A percentile compares a stretch with the other conserved stretches of the same genome.
phyloP scores from a whole-genome alignment of 2,797 vertebrate genomes.

The Sebastes diaconus region DNA sequence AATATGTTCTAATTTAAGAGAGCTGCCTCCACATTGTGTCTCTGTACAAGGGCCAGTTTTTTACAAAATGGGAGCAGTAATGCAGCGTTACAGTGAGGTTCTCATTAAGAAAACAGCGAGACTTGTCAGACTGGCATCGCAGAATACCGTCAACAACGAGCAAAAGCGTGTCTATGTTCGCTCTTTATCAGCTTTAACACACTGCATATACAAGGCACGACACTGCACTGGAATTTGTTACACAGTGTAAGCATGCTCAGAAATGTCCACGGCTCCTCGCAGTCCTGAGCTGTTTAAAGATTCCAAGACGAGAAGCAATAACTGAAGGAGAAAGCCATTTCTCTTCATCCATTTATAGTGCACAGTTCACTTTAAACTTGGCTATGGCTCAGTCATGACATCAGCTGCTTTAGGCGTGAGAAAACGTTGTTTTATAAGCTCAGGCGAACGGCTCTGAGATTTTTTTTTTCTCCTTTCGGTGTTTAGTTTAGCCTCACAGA shows the following conservation, averaged over 20 bases:
- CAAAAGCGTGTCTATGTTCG: not conserved
- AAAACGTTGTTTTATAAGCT: constrained; percentile 75
- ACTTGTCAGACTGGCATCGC: not conserved
- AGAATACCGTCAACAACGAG: not conserved
- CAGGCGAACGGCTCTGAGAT: constrained; percentile 43
- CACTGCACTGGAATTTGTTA: constrained; percentile 42
- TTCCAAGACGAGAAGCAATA: constrained; percentile 56
- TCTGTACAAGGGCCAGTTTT: not conserved
- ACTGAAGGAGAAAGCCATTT: constrained; percentile 58
- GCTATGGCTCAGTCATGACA: constrained; percentile 73
- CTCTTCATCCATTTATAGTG: constrained; percentile 74
- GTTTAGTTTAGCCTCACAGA: constrained; percentile 70
- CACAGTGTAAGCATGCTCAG: constrained; percentile 34
- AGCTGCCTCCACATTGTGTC: constrained; percentile 34
- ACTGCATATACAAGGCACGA: constrained; percentile 23
- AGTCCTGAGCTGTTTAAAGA: constrained; percentile 57
- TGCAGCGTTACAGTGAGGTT: not conserved
- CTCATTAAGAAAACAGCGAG: constrained; percentile 2
- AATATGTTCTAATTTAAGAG: constrained; percentile 74
- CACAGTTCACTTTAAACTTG: constrained; percentile 72
- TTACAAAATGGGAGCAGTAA: not conserved
- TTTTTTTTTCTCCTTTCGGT: constrained; percentile 22
- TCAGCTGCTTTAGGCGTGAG: constrained; percentile 80
- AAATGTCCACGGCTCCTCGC: constrained; percentile 37
- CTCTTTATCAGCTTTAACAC: constrained; percentile 40